Conservation (phyloP, 2,888 invertebrate species). For the Iselma pallidipennis region DNA sequence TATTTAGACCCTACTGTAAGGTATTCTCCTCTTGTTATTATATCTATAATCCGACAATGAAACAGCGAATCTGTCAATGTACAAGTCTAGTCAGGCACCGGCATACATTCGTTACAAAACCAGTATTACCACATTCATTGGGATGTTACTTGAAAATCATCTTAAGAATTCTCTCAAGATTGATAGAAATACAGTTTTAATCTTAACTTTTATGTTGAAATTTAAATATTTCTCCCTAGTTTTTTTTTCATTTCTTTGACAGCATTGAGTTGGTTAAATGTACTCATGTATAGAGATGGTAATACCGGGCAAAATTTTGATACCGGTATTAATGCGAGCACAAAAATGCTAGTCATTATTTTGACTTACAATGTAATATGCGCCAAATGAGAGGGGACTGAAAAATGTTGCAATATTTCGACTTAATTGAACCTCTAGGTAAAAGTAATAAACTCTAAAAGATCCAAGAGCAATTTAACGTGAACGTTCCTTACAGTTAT, state of each 20-base stretch:
- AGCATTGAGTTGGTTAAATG: too few species aligned
- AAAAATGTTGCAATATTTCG: conserved; percentile 28
- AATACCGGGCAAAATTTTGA: too few species aligned
- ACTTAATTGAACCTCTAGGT: conserved; percentile 27
- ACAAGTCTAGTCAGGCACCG: too few species aligned
- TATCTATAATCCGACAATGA: neutral
- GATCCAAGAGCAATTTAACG: conserved; percentile 17
- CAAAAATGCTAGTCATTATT: conserved; percentile 26
- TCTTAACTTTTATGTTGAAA: too few species aligned
- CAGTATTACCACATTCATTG: too few species aligned
- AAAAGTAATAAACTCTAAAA: conserved; percentile 24
- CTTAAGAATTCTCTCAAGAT: too few species aligned
- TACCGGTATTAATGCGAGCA: conserved; percentile 19
- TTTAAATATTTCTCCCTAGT: too few species aligned
- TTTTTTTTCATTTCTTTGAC: too few species aligned
- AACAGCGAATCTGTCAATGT: neutral
- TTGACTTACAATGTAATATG: conserved; percentile 26
- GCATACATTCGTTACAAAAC: too few species aligned
- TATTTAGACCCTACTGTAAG: neutral
- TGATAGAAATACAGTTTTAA: too few species aligned
- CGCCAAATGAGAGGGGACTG: conserved; percentile 21
- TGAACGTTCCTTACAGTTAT: conserved; percentile 13
- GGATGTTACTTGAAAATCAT: too few species aligned
- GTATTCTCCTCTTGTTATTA: neutral
- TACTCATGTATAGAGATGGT: conserved; percentile 11